Evolutionary conservation across 2,113 vertebrate species (phyloP).

Genomic region (Nansenia antarctica): DNA sequence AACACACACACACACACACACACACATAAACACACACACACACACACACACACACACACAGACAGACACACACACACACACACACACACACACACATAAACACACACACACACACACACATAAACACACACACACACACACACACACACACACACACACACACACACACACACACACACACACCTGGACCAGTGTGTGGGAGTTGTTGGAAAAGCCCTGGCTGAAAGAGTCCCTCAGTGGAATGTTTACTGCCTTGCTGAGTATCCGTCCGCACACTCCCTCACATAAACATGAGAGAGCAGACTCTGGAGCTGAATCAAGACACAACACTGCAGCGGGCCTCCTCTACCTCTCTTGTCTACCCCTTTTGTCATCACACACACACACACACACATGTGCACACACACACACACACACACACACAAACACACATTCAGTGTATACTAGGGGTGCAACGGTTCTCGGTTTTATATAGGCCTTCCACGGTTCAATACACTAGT

Average conservation of each 20-base stretch:
- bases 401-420: too few relatives aligned
- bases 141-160: conserved; percentile 3
- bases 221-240: conserved; percentile 19
- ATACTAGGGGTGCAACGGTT: too few relatives aligned
- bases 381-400: too few relatives aligned
- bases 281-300: conserved; percentile 56
- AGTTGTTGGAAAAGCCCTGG: conserved; percentile 30
- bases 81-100: conserved; percentile 24
- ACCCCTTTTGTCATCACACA: too few relatives aligned
- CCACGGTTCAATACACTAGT: too few relatives aligned
- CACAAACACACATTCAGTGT: too few relatives aligned
- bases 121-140: neutral
- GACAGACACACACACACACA: conserved; percentile 2
- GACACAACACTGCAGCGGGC: conserved; percentile 48
- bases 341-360: conserved; percentile 45
- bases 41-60: conserved; percentile 29
- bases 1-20: conserved; percentile 1
- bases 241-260: conserved; percentile 36
- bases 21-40: conserved; percentile 7
- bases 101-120: conserved; percentile 14
- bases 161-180: conserved; percentile 24
- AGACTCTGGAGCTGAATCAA: conserved; percentile 42
- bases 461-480: too few relatives aligned
- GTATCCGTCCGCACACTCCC: conserved; percentile 28
- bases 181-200: conserved; percentile 46